Conservation (phyloP, 2,888 invertebrate genomes). For the Zhuqinia jingwanae region DNA sequence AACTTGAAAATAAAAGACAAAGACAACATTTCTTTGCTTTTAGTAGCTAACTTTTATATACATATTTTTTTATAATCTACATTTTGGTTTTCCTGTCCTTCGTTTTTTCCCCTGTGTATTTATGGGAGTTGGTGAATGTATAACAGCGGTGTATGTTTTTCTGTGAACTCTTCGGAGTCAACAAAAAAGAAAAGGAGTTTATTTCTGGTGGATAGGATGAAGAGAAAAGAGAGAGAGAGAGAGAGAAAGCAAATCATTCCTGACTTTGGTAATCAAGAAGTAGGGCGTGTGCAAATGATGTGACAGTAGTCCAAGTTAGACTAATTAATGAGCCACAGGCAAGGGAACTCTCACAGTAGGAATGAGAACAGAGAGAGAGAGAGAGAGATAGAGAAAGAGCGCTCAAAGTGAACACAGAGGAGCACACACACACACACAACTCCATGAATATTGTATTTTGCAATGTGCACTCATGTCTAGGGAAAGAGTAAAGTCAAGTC, state of each 20-base stretch:
- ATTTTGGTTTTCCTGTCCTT: too few relatives aligned
- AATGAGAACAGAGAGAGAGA: background rate
- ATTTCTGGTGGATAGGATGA: background rate
- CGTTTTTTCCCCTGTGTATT: too few relatives aligned
- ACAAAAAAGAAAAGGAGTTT: background rate
- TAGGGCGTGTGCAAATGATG: slow-evolving; percentile 72
- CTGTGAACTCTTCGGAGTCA: too few relatives aligned
- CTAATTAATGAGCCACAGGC: slow-evolving; percentile 72
- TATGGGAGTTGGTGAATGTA: too few relatives aligned
- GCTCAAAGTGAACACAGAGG: too few relatives aligned
- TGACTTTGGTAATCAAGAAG: slow-evolving; percentile 71
- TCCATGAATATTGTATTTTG: slow-evolving; percentile 63
- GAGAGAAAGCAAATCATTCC: slow-evolving; percentile 64
- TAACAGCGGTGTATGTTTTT: too few relatives aligned
- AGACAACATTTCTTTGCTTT: too few relatives aligned
- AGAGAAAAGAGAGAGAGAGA: background rate
- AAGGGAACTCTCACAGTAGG: slow-evolving; percentile 61
- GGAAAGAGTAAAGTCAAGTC: slow-evolving; percentile 46
- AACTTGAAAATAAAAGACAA: slow-evolving; percentile 25
- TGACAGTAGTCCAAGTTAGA: slow-evolving; percentile 70
- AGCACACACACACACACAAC: background rate
- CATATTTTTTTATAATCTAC: too few relatives aligned
- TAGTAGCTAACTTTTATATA: too few relatives aligned
- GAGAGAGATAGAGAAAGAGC: too few relatives aligned
- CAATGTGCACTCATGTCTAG: slow-evolving; percentile 49